These are phyloP conservation scores for Cyanoderma ruficeps DNA, from an alignment of 2,113 vertebrate species.

Conservation along the genomic window DNA sequence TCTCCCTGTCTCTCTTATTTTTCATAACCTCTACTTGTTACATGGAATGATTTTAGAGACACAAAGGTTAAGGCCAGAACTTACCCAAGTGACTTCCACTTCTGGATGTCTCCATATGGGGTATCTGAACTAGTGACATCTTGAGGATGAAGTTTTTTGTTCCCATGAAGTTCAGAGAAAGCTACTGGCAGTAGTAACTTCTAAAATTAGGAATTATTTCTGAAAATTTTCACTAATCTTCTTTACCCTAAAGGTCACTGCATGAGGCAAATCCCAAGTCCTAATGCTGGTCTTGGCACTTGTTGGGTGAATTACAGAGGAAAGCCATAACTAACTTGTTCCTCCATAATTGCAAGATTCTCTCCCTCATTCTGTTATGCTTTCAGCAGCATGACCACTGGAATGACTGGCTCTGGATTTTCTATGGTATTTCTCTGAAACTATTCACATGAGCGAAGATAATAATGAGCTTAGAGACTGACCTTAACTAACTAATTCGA, in stretches of 20 bases:
- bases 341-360: neutral
- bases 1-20: neutral
- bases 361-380: neutral
- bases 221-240: neutral
- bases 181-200: neutral
- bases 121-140: neutral
- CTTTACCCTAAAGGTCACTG: neutral
- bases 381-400: neutral
- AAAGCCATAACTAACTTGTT: neutral
- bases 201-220: conserved; percentile 18
- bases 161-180: conserved; percentile 33
- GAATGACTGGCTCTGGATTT: neutral
- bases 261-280: neutral
- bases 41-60: neutral
- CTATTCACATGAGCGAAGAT: neutral
- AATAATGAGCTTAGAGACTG: neutral
- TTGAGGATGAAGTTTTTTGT: neutral
- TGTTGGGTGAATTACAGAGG: neutral
- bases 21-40: conserved; percentile 2
- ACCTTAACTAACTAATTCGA: neutral
- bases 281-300: neutral
- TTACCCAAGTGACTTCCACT: neutral
- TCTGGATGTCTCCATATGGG: neutral
- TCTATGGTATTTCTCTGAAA: neutral
- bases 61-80: neutral